phyloP scores from a whole-genome alignment of 2,113 vertebrate species.

The Acrocephalus arundinaceus region DNA sequence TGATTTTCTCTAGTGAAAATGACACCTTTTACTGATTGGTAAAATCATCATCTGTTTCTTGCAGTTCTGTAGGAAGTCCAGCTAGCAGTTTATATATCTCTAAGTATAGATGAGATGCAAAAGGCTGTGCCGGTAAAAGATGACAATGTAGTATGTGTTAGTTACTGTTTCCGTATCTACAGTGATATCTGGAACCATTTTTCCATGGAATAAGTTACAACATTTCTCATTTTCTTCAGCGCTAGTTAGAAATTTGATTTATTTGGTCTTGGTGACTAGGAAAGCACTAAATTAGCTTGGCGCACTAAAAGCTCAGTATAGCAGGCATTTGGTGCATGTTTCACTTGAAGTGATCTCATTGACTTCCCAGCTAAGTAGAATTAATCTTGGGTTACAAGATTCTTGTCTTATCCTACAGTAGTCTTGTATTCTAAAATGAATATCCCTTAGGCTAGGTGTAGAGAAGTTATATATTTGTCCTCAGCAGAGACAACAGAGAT shows the following conservation, averaged over 20 bases:
- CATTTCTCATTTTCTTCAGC: slow-evolving; percentile 1
- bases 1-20: background rate
- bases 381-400: slow-evolving; percentile 52
- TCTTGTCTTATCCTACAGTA: slow-evolving; percentile 27
- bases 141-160: background rate
- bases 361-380: slow-evolving; percentile 46
- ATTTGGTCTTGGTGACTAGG: background rate
- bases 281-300: slow-evolving; percentile 22
- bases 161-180: background rate
- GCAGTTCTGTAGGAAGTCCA: background rate
- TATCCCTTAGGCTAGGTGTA: background rate
- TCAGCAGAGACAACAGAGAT: background rate
- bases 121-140: background rate
- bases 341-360: slow-evolving; percentile 42
- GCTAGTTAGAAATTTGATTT: slow-evolving; percentile 32
- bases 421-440: slow-evolving; percentile 48
- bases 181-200: background rate
- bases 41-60: background rate
- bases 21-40: background rate
- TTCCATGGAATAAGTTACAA: background rate
- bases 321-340: background rate
- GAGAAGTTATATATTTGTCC: background rate
- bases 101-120: slow-evolving; percentile 9
- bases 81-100: background rate
- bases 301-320: background rate